These are phyloP conservation scores for Loripinus fragilis DNA, from an alignment of 2,888 invertebrate species.

Conservation along the genomic window DNA sequence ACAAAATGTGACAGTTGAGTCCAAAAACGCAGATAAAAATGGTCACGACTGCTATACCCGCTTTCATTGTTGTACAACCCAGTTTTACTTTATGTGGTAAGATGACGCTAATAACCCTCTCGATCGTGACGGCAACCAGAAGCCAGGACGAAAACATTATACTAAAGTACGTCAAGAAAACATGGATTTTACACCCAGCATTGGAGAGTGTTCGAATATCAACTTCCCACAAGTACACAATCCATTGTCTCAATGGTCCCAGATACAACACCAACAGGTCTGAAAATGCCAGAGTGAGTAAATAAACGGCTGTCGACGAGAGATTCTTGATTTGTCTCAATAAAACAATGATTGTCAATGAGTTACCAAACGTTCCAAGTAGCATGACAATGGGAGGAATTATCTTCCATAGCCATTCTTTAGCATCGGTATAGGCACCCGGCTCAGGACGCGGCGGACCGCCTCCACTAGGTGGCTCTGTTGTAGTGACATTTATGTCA, in stretches of 20 bases:
- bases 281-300: conserved; percentile 63
- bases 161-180: conserved; percentile 68
- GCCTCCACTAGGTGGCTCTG: too few species aligned
- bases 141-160: conserved; percentile 74
- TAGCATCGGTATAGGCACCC: conserved; percentile 47
- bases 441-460: conserved; percentile 14
- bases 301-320: conserved; percentile 67
- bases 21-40: conserved; percentile 44
- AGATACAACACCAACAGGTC: conserved; percentile 70
- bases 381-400: conserved; percentile 71
- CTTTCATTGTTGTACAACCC: conserved; percentile 59
- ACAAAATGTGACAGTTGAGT: conserved; percentile 59
- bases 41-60: conserved; percentile 37
- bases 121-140: conserved; percentile 74
- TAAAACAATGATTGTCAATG: conserved; percentile 62
- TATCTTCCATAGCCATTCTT: conserved; percentile 54
- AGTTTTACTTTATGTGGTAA: conserved; percentile 68
- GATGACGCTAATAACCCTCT: conserved; percentile 70
- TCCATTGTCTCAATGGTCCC: conserved; percentile 70
- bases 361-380: conserved; percentile 71
- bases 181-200: conserved; percentile 61
- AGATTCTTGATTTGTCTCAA: conserved; percentile 57
- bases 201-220: conserved; percentile 60
- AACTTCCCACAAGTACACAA: conserved; percentile 38
- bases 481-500: too few species aligned